Conservation (phyloP, 1,140 invertebrate species). For the Trachymyrmex septentrionalis region DNA sequence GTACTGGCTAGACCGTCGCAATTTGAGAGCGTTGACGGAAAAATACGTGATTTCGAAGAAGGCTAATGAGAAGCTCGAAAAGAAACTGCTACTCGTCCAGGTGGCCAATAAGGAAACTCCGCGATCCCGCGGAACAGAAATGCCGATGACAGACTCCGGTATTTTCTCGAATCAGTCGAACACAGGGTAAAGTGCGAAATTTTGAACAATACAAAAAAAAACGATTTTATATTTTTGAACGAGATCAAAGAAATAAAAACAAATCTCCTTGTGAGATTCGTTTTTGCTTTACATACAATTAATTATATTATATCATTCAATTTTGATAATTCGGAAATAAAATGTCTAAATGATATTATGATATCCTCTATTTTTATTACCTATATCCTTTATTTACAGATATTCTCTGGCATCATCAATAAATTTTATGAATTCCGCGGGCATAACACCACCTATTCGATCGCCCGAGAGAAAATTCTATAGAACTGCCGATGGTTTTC, state of each 20-base stretch:
- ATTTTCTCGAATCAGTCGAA: not conserved
- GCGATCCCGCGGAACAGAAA: not conserved
- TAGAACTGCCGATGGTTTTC: not conserved
- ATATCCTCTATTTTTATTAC: not conserved
- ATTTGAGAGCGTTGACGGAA: not conserved
- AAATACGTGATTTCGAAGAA: constrained; percentile 42
- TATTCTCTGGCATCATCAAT: not conserved
- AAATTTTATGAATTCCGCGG: not conserved
- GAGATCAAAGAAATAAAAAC: not conserved
- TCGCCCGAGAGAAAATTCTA: not conserved
- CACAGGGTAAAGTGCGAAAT: constrained; percentile 1
- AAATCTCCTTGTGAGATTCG: not conserved
- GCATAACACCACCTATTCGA: not conserved
- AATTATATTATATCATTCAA: not conserved
- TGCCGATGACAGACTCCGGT: not conserved
- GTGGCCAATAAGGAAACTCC: not conserved
- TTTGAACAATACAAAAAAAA: not conserved
- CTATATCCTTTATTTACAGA: not conserved
- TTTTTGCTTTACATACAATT: not conserved
- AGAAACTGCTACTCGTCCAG: constrained; percentile 20
- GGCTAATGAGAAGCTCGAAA: not conserved
- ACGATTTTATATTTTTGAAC: not conserved
- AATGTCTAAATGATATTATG: not conserved
- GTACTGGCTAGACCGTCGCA: not conserved
- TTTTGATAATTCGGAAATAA: not conserved